These are phyloP conservation scores for Mormoops blainvillei DNA, from an alignment of 2,113 vertebrate species.

Conservation along the genomic window DNA sequence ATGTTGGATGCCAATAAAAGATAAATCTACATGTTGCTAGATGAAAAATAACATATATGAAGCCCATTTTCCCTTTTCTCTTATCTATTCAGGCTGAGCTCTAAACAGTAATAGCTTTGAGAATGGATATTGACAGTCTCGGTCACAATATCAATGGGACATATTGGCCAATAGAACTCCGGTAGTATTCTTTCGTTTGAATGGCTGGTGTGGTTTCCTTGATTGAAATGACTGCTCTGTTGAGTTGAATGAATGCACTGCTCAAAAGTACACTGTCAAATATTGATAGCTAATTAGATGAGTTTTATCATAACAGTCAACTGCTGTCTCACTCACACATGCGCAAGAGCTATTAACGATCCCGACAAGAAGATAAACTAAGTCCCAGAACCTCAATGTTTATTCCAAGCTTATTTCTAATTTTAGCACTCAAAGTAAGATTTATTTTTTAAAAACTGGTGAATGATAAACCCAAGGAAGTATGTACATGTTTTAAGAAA, in stretches of 20 bases:
- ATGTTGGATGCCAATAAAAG: background rate
- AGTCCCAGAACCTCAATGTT: conserved; percentile 69
- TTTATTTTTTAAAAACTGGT: conserved; percentile 38
- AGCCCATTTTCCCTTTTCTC: conserved; percentile 32
- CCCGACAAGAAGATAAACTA: conserved; percentile 77
- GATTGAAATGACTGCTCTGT: conserved; percentile 80
- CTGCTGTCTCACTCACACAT: conserved; percentile 59
- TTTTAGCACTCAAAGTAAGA: conserved; percentile 50
- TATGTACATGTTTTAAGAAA: conserved; percentile 28
- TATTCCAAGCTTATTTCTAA: conserved; percentile 63
- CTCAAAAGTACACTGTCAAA: conserved; percentile 77
- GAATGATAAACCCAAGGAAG: conserved; percentile 25
- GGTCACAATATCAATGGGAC: conserved; percentile 75
- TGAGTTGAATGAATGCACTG: conserved; percentile 76
- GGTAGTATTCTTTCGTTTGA: conserved; percentile 77
- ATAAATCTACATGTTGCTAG: conserved; percentile 32
- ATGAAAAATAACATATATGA: conserved; percentile 56
- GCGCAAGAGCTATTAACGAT: conserved; percentile 71
- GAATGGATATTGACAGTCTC: conserved; percentile 72
- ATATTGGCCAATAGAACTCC: conserved; percentile 74
- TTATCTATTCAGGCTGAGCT: conserved; percentile 62
- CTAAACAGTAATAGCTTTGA: conserved; percentile 64
- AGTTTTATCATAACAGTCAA: conserved; percentile 79
- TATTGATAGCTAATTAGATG: conserved; percentile 80
- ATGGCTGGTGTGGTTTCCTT: conserved; percentile 76